Base-by-base conservation (phyloP, 2,797 vertebrate species). In the Leuciscus waleckii region DNA sequence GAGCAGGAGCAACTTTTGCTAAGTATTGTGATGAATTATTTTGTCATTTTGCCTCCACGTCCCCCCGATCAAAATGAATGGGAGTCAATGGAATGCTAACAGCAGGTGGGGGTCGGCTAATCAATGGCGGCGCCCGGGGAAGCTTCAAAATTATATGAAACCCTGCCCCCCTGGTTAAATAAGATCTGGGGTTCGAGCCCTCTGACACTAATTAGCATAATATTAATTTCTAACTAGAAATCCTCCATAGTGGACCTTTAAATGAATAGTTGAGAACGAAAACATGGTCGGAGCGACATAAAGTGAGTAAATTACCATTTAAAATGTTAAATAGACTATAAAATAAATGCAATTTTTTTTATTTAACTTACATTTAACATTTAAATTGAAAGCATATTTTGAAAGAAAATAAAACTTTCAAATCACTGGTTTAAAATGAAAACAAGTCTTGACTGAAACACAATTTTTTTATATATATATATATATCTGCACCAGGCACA, bases 371-470 rank as follows among this genome's bases (percentile, higher is more conserved):
- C n/a, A 63, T 16, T 63, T 65, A 65, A 65, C 14, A 68, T 65
- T 67, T 76, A 26, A 39, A 19, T 4, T 43, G 8, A 68, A 16
- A 39, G 29, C 16, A 58, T 70, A 61, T 84, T 79, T 43, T 49
- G 67, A 79, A 78, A 35, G 65, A 85, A 79, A 79, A 79, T 61
- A 68, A 68, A 67, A 70, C 26, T 1, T 75, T 83, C 13, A 43
- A 54, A 81, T 68, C 16, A 71, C 67, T 35, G 35, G 17, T 35
- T 79, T n/a, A n/a, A 75, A 76, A 75, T 67, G 32, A 83, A 83
- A 68, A 29, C 23, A 67, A 29, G 29, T 13, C 58, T 54, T 49
- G 32, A 76, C 16, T 17, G 26, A 70, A 81, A 79, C 13, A 58
- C 14, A 14, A 4, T n/a, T 58, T 65, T 81, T 46, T 61, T 29